Conservation (phyloP, 2,888 invertebrate species). For the Toxonevra muliebris region DNA sequence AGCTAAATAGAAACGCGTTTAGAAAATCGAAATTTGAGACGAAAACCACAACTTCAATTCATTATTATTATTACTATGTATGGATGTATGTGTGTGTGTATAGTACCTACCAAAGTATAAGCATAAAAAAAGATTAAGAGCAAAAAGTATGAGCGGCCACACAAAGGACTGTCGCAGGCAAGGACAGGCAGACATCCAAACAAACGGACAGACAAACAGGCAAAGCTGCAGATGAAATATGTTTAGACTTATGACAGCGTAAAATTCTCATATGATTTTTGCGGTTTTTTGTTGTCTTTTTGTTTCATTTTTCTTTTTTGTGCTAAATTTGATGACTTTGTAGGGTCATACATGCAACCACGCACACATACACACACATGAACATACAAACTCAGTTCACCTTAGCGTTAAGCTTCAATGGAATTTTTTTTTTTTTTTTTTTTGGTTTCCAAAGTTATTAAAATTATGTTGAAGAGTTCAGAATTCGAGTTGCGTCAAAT, state of each 20-base stretch:
- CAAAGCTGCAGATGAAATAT: slow-evolving; percentile 2
- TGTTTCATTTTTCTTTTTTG: slow-evolving; percentile 9
- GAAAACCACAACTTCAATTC: background rate
- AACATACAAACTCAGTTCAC: background rate
- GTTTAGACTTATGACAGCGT: slow-evolving; percentile 13
- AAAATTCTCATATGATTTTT: slow-evolving; percentile 28
- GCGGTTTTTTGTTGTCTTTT: slow-evolving; percentile 21
- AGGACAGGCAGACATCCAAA: slow-evolving; percentile 9
- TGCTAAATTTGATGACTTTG: background rate
- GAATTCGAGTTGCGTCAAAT: background rate
- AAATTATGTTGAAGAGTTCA: no score
- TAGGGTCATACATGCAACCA: no score
- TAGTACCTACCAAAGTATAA: no score
- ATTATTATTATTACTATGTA: background rate
- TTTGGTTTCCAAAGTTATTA: no score
- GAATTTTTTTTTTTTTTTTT: slow-evolving; percentile 9
- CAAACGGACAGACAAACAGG: background rate
- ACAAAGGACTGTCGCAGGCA: background rate
- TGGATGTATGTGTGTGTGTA: no score
- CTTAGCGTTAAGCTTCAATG: slow-evolving; percentile 26
- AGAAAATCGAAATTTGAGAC: slow-evolving; percentile 5
- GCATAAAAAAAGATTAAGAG: no score
- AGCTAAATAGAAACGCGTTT: background rate
- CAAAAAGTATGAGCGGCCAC: no score
- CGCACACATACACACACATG: no score